Conservation (phyloP, 2,888 invertebrate species). For the Teleogryllus oceanicus region DNA sequence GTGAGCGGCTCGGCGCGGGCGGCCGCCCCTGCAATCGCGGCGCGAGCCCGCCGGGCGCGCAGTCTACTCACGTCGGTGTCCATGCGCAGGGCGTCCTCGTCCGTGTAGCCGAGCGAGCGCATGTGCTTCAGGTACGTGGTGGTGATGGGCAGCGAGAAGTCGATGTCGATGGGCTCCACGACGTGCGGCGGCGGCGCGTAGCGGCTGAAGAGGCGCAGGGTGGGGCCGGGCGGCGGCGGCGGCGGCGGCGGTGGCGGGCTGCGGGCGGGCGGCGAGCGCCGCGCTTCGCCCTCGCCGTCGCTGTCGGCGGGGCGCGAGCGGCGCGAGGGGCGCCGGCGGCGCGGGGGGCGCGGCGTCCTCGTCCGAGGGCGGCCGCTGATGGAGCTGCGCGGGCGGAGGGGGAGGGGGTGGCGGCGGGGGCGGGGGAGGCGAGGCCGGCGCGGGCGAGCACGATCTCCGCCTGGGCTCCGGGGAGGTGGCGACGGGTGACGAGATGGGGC, state of each 20-base stretch:
- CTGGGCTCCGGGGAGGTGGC: background rate
- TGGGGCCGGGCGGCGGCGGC: constrained; percentile 28
- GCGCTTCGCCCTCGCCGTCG: constrained; percentile 63
- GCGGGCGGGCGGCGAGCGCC: constrained; percentile 76
- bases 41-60: no score
- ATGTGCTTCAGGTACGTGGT: constrained; percentile 85
- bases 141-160: constrained; percentile 84
- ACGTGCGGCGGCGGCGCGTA: constrained; percentile 46
- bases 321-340: constrained; percentile 23
- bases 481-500: constrained; percentile 29
- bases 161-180: constrained; percentile 52
- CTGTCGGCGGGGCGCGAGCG: constrained; percentile 21
- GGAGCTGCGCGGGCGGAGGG: constrained; percentile 19
- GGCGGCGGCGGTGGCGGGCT: constrained; percentile 59
- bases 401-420: constrained; percentile 20
- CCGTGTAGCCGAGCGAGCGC: constrained; percentile 64
- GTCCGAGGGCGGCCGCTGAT: background rate
- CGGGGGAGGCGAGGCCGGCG: background rate
- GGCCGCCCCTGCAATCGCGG: no score
- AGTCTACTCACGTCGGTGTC: constrained; percentile 47
- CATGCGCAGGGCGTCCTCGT: constrained; percentile 59
- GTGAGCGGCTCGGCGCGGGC: no score
- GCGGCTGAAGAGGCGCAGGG: constrained; percentile 33
- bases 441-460: no score
- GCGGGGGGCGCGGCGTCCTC: constrained; percentile 23